phyloP scores from a whole-genome alignment of 1,140 invertebrate genomes.

The Sinonovacula constricta region DNA sequence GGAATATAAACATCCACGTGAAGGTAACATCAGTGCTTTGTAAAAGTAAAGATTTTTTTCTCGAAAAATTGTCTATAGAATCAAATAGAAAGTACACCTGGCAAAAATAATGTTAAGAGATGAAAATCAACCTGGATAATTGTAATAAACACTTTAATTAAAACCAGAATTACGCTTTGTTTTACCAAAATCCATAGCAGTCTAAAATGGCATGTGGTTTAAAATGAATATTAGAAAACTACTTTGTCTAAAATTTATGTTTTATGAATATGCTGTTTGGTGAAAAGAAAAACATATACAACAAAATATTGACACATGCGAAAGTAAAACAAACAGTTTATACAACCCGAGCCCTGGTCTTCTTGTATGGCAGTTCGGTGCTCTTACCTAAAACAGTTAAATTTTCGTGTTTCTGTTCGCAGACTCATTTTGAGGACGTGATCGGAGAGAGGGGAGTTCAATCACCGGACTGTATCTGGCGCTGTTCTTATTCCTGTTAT shows the following conservation, averaged over 20 bases:
- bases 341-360: not conserved
- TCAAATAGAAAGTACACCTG: not conserved
- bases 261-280: not conserved
- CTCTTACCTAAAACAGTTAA: not conserved
- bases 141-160: not conserved
- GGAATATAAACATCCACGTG: conserved; percentile 12
- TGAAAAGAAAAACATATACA: not conserved
- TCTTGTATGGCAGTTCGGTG: too few relatives aligned
- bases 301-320: not conserved
- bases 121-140: not conserved
- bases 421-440: conserved; percentile 30
- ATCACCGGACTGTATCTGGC: conserved; percentile 4
- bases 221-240: not conserved
- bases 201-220: too few relatives aligned
- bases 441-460: conserved; percentile 7
- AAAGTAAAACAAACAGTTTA: not conserved
- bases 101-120: not conserved
- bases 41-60: not conserved
- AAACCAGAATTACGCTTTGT: not conserved
- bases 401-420: not conserved
- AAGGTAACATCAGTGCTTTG: conserved; percentile 8
- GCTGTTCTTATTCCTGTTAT: not conserved
- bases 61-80: not conserved
- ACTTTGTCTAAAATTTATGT: not conserved
- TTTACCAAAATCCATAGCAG: not conserved